phyloP scores from a whole-genome alignment of 2,113 vertebrate species.

The Sclerurus mexicanus region DNA sequence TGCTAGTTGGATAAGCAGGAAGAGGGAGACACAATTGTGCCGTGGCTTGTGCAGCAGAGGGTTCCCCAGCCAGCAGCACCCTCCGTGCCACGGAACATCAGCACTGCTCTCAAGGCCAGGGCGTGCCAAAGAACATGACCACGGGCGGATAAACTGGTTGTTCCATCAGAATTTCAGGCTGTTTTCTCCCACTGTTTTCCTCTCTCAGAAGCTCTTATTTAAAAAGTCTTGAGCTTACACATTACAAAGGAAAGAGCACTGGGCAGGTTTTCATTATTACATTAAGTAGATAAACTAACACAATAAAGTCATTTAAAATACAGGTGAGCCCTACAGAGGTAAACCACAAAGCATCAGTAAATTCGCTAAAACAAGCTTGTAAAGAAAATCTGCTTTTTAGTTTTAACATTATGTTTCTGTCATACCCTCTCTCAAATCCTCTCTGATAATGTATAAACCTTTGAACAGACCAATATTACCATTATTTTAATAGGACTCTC shows the following conservation, averaged over 20 bases:
- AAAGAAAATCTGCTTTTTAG: background rate
- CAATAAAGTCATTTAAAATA: background rate
- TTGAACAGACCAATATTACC: background rate
- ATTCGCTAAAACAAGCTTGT: background rate
- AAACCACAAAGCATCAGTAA: background rate
- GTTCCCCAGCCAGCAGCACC: background rate
- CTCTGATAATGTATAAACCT: background rate
- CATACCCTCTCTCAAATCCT: background rate
- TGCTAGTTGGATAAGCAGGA: background rate
- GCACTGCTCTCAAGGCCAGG: background rate
- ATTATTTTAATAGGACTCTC: background rate
- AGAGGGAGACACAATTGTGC: background rate
- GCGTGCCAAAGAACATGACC: fast-evolving
- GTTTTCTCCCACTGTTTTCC: fast-evolving
- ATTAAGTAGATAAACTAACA: background rate
- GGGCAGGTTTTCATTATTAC: background rate
- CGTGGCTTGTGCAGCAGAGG: background rate
- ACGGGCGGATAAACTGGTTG: background rate
- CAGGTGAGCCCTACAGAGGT: background rate
- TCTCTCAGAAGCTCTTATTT: background rate
- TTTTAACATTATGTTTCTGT: background rate
- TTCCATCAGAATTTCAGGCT: background rate
- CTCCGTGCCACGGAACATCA: background rate
- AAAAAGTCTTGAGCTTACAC: background rate
- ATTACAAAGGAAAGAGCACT: background rate